Conservation (phyloP, 2,113 vertebrate species). For the Heliornis fulica region DNA sequence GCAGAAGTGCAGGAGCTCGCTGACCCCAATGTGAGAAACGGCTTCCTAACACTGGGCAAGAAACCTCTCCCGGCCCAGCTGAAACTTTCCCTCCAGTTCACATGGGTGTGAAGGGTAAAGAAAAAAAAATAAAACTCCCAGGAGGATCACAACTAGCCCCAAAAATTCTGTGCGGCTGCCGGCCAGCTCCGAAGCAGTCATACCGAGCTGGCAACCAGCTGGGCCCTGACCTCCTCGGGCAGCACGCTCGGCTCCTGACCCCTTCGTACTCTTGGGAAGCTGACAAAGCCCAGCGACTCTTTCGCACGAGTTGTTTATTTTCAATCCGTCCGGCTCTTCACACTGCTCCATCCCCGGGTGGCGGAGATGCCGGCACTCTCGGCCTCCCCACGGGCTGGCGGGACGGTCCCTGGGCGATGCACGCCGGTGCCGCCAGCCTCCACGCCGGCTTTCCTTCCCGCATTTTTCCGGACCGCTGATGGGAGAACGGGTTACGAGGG, state of each 20-base stretch:
- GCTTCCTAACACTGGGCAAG: neutral
- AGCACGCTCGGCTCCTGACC: neutral
- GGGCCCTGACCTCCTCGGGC: neutral
- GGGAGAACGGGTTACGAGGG: neutral
- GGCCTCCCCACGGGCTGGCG: neutral
- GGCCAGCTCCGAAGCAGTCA: neutral
- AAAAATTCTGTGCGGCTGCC: neutral
- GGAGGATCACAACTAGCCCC: neutral
- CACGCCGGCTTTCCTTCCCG: neutral
- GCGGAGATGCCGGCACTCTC: neutral
- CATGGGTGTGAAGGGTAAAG: neutral
- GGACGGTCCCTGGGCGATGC: neutral
- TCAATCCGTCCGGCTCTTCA: neutral
- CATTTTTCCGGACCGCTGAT: neutral
- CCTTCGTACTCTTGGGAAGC: neutral
- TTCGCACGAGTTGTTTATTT: neutral
- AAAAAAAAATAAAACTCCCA: neutral
- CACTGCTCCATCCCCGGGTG: fast-evolving
- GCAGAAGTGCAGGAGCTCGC: neutral
- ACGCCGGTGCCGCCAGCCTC: neutral
- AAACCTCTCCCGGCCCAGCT: neutral
- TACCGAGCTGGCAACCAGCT: neutral
- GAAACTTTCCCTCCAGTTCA: neutral
- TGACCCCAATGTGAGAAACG: fast-evolving
- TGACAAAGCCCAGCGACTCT: neutral